Evolutionary conservation across 2,113 vertebrate species (phyloP), one percentile per base, ranked within the genome.

Genomic region (Spea bombifrons): DNA sequence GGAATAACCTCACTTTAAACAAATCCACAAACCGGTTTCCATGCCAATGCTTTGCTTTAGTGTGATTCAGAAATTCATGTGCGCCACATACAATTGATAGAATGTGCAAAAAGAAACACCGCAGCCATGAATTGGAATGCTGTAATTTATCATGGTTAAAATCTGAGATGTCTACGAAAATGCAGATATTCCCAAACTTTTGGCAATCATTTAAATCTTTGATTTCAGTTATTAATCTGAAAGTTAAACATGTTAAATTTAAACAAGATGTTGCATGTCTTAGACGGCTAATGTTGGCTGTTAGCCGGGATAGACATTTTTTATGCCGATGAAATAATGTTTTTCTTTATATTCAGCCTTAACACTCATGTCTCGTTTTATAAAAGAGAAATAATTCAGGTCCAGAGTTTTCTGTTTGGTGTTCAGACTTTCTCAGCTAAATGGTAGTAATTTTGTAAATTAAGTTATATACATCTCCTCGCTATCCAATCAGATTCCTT

Each of bases 161-260:
- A 64, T 64, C 15, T 13, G 13, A 17, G 9, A 30, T n/a, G 12
- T 53, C 5, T 64, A 1, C 30, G 61, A 17, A 64, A 64, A 17
- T 8, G 17, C 61, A 64, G 61, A 75, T 30, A 16, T 44, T 79
- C 3, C 47, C 73, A 69, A 75, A 30, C 80, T 80, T 81, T 64
- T 12, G 81, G 45, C 66, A 73, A 8, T 83, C 61, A 44, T 68
- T 79, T 82, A 82, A 85, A 86, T 81, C 5, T 7, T 13, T 81
- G 70, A 83, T 80, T 85, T 84, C 43, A 84, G 17, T 81, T 83
- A 80, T 15, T 59, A 77, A 83, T 72, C 61, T 82, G 83, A 77
- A 43, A 85, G 81, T 83, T 83, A 82, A 49, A 59, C 83, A 85
- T 83, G 81, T 83, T 85, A 82, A 49, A 63, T 83, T 83, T 64